Percentiles rank a stretch among this genome's conserved stretches.
Evolutionary conservation across 1,140 invertebrate species (phyloP).

Genomic region (Drosophila bocqueti): DNA sequence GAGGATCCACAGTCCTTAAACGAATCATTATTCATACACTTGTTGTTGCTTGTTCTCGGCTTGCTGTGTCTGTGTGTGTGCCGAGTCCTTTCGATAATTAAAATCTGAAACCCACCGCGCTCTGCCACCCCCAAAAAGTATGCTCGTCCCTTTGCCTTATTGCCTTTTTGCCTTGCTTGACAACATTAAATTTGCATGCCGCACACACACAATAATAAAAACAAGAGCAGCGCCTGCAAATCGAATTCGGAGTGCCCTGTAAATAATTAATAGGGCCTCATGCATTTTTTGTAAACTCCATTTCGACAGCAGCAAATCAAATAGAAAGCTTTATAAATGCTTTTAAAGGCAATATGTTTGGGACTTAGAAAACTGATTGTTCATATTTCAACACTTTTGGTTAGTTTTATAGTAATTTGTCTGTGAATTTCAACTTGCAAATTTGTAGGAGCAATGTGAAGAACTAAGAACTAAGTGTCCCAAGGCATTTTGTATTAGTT

Average conservation of each 20-base stretch:
- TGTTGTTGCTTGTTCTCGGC: conserved; percentile 28
- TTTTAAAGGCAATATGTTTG: neutral
- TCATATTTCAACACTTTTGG: neutral
- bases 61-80: neutral
- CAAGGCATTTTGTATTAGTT: no score
- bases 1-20: conserved; percentile 43
- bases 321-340: neutral
- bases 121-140: conserved; percentile 42
- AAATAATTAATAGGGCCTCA: conserved; percentile 7
- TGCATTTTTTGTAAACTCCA: neutral
- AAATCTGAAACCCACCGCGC: conserved; percentile 47
- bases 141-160: conserved; percentile 27
- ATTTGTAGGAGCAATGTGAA: neutral
- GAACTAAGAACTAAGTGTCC: no score
- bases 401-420: neutral
- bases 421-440: neutral
- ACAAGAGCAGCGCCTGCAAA: neutral
- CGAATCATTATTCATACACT: conserved; percentile 67
- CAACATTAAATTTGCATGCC: conserved; percentile 67
- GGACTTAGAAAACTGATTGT: neutral
- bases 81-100: conserved; percentile 64
- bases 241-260: conserved; percentile 15
- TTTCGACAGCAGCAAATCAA: neutral
- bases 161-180: conserved; percentile 42
- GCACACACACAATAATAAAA: conserved; percentile 35